Evolutionary conservation across 1,140 invertebrate genomes (phyloP).

Genomic region (Heliconius hewitsoni): DNA sequence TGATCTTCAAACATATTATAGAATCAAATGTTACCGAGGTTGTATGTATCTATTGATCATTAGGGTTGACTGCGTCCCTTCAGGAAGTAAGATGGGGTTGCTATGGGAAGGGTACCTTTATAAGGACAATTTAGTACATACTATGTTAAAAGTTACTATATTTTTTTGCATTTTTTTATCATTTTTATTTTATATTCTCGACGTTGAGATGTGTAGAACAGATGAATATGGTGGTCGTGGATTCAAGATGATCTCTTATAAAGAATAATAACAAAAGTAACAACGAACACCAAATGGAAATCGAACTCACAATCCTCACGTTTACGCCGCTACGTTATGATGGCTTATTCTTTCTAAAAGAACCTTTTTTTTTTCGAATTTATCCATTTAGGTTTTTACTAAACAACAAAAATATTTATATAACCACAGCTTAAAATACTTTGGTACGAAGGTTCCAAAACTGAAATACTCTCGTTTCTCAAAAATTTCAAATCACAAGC

Average conservation of each 20-base stretch:
- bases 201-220: too few relatives aligned
- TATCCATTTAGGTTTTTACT: too few relatives aligned
- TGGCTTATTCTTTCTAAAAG: too few relatives aligned
- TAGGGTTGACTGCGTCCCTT: conserved; percentile 6
- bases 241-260: too few relatives aligned
- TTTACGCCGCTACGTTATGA: too few relatives aligned
- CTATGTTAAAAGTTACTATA: not conserved
- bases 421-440: too few relatives aligned
- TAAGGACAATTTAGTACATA: not conserved
- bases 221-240: too few relatives aligned
- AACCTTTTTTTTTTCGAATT: too few relatives aligned
- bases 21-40: not conserved
- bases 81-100: not conserved
- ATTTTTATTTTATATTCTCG: not conserved
- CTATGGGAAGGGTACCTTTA: not conserved
- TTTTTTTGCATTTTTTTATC: not conserved
- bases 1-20: not conserved
- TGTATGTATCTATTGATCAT: conserved; percentile 11
- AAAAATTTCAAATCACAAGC: not conserved
- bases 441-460: not conserved
- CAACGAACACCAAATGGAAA: too few relatives aligned
- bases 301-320: too few relatives aligned
- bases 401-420: not conserved
- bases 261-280: too few relatives aligned
- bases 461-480: not conserved